phyloP scores from a whole-genome alignment of 23 tunicate genomes.

The Styela plicata region DNA sequence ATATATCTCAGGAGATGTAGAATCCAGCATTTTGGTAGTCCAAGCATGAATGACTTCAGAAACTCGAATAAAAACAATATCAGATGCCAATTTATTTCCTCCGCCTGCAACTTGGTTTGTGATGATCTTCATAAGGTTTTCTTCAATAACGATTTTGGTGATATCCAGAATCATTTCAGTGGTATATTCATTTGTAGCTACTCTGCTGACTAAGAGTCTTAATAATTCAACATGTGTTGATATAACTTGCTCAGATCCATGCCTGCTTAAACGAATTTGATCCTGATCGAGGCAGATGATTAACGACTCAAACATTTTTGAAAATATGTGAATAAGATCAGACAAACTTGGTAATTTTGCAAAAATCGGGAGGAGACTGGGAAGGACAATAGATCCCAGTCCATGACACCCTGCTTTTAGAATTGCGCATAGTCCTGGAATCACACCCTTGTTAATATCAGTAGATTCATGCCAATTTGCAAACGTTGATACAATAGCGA shows the following conservation, averaged over 20 bases:
- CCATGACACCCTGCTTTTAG: constrained; percentile 73
- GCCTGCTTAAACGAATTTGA: constrained; percentile 3
- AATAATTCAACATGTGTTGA: background rate
- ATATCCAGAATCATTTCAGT: background rate
- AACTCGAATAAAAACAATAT: background rate
- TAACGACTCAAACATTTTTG: constrained; percentile 50
- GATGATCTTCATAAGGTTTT: background rate
- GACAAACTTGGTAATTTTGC: constrained; percentile 43
- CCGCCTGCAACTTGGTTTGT: background rate
- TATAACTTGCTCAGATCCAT: background rate
- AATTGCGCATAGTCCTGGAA: constrained; percentile 54
- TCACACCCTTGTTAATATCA: constrained; percentile 67
- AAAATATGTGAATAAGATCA: constrained; percentile 33
- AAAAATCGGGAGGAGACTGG: constrained; percentile 34
- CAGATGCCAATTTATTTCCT: background rate
- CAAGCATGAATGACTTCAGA: background rate
- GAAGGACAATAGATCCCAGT: constrained; percentile 32
- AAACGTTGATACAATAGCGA: constrained; percentile 24
- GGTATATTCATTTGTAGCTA: background rate
- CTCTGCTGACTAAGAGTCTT: background rate
- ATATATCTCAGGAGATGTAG: background rate
- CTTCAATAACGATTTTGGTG: background rate
- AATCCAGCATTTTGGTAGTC: background rate
- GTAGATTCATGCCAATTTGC: constrained; percentile 50
- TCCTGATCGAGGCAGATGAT: constrained; percentile 24